Evolutionary conservation across 2,888 invertebrate genomes (phyloP).

Genomic region (Mongoloraphidia duomilia): DNA sequence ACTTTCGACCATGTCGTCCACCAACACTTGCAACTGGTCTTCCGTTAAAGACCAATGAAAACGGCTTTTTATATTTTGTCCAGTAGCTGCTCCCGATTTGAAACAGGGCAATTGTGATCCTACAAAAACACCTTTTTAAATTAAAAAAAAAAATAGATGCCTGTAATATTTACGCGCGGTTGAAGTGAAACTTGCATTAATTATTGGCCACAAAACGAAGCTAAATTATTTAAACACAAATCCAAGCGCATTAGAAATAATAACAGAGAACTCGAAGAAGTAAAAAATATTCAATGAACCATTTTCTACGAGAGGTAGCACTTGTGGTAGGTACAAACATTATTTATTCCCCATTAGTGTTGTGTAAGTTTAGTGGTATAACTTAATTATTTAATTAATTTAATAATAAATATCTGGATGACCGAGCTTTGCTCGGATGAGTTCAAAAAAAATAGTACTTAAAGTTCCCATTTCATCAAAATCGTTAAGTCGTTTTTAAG

Average conservation of each 20-base stretch:
- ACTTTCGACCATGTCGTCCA: conserved; percentile 87
- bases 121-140: conserved; percentile 25
- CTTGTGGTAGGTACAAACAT: no score
- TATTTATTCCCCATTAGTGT: no score
- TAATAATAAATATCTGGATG: no score
- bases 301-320: no score
- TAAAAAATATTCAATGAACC: background rate
- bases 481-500: no score
- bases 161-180: no score
- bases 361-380: no score
- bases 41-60: conserved; percentile 92
- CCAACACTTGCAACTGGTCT: conserved; percentile 81
- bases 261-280: background rate
- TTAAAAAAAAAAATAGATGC: background rate
- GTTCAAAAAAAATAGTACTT: no score
- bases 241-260: background rate
- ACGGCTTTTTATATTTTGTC: conserved; percentile 80
- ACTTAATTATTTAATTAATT: no score
- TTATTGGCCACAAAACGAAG: background rate
- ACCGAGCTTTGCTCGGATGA: no score
- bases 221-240: background rate
- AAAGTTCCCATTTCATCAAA: no score
- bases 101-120: conserved; percentile 95
- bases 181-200: background rate
- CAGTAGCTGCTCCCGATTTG: conserved; percentile 81